Base-by-base conservation (phyloP, 2,888 invertebrate genomes). In the Nemurella pictetii region DNA sequence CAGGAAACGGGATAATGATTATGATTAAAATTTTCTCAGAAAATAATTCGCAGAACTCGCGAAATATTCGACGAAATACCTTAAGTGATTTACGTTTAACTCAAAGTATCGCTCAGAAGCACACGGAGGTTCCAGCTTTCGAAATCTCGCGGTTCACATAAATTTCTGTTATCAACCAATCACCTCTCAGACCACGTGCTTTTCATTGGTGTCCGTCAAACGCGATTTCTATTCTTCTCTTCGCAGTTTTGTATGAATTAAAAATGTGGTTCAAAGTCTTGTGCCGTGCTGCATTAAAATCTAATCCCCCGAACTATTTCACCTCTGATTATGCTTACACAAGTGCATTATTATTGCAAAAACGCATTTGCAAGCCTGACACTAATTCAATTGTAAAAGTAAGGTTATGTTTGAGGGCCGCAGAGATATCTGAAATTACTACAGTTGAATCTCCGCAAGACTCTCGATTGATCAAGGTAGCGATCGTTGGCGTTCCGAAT, bases 401-500 rank as follows among this genome's bases (percentile, higher is more conserved):
- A 30, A 78, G 78, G 78, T 78, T 78, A 78, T 30, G 30, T 78
- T 78, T 30, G 28, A 29, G 30, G 7, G 7, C 30, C 5, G 26
- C 75, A 75, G 75, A 26, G 26, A 27, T 3, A 15, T 15, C 30
- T 5, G 78, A 78, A 78, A 30, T 4, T 78, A 9, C 30, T n/a
- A 12, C 3, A 78, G 4, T 27, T 27, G 28, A n/a, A 12, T 28
- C n/a, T 27, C 4, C 28, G n/a, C 28, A 82, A n/a, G 82, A 82
- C 29, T 82, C 82, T 72, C 36, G 82, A 72, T 29, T 86, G 15
- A 90, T 94, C 7, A 94, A 94, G 90, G 94, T 97, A 30, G 96
- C 98, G 7, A 94, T 99, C 28, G 94, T 99, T 87, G 99, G 99
- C 0, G 92, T 95, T 20, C 99, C 99, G 2, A 99, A 99, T 92